These are phyloP conservation scores for Macaca fascicularis DNA, from an alignment of 2,113 vertebrate genomes.

Conservation along the genomic window DNA sequence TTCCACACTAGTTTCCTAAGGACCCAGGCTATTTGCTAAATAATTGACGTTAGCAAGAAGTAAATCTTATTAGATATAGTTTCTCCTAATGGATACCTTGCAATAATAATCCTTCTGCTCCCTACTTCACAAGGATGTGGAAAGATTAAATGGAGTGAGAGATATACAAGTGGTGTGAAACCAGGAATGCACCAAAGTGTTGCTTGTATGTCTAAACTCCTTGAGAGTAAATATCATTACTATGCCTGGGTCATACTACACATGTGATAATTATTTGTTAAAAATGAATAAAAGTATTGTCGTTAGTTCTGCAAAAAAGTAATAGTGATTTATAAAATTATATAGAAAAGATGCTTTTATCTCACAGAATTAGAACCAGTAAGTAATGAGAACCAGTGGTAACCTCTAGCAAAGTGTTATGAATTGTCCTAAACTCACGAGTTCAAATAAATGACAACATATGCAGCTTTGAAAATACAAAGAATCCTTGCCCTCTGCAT, in stretches of 20 bases:
- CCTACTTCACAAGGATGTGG: neutral
- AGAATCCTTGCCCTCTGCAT: neutral
- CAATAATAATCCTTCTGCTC: neutral
- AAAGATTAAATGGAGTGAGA: neutral
- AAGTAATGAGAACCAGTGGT: neutral
- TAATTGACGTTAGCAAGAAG: neutral
- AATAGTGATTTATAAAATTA: neutral
- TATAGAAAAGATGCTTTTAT: neutral
- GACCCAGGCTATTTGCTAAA: neutral
- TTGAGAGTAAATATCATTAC: neutral
- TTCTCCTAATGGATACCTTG: neutral
- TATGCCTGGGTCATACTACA: neutral
- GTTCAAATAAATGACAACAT: slow-evolving; percentile 27
- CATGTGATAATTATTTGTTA: neutral
- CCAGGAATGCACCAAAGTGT: too few species aligned
- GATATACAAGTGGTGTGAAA: neutral
- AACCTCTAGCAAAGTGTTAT: neutral
- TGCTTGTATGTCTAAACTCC: neutral
- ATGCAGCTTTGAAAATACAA: slow-evolving; percentile 11
- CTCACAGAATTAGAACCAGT: neutral
- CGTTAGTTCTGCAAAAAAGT: neutral
- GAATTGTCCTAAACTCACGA: neutral
- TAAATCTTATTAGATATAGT: neutral
- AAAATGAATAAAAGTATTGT: slow-evolving; percentile 16
- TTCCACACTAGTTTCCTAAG: neutral